These are phyloP conservation scores for Leucophora obtusa DNA, from an alignment of 2,888 invertebrate species.

Conservation along the genomic window DNA sequence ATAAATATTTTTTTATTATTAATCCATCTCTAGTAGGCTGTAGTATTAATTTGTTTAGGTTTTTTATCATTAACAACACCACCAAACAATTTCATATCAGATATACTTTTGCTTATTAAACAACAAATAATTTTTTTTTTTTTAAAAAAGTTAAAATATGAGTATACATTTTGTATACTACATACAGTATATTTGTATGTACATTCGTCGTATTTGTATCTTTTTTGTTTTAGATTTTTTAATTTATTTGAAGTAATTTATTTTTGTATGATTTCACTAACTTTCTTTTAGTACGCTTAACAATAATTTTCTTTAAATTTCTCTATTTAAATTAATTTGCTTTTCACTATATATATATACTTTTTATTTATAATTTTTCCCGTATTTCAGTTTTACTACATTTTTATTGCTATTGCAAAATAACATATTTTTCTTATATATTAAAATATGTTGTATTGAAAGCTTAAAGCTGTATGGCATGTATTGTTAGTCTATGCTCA, in stretches of 20 bases:
- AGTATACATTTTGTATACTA: conserved; percentile 63
- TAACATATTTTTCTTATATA: conserved; percentile 35
- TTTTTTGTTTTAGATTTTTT: neutral
- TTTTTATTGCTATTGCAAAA: conserved; percentile 45
- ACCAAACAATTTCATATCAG: neutral
- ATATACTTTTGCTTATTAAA: too few species aligned
- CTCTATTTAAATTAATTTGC: conserved; percentile 36
- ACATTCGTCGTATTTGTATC: neutral
- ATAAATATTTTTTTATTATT: neutral
- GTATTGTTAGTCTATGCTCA: conserved; percentile 34
- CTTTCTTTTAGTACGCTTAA: conserved; percentile 18
- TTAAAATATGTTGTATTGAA: conserved; percentile 13
- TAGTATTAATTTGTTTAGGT: neutral
- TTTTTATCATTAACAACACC: neutral
- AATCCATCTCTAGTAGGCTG: neutral
- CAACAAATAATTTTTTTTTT: neutral
- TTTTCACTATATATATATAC: conserved; percentile 68
- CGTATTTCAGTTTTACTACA: conserved; percentile 37
- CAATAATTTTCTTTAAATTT: neutral
- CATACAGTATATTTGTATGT: conserved; percentile 15
- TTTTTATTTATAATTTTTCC: conserved; percentile 64
- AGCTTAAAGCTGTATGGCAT: conserved; percentile 50
- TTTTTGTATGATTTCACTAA: conserved; percentile 22
- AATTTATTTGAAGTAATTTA: neutral
- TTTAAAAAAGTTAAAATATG: neutral